Conservation (phyloP, 2,888 invertebrate genomes). For the Torymus texanus region DNA sequence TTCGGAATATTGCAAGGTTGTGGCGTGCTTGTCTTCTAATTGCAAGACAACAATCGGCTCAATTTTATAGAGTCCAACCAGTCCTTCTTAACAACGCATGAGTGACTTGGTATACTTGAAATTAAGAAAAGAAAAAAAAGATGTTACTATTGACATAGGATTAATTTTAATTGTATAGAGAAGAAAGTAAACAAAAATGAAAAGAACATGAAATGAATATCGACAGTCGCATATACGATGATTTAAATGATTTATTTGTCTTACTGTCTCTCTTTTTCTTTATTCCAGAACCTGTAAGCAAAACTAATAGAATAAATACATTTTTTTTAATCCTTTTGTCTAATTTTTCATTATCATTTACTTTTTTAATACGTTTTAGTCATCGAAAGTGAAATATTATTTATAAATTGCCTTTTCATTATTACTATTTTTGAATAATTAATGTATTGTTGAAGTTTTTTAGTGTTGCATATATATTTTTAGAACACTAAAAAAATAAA, state of each 20-base stretch:
- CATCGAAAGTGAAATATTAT: background rate
- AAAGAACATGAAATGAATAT: background rate
- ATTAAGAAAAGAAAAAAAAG: conserved; percentile 17
- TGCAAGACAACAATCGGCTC: conserved; percentile 26
- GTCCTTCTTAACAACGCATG: conserved; percentile 24
- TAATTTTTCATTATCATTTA: background rate
- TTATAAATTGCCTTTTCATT: background rate
- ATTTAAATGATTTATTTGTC: conserved; percentile 26
- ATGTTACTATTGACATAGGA: conserved; percentile 35
- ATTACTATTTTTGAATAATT: conserved; percentile 2
- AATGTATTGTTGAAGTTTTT: conserved; percentile 1
- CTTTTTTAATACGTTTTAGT: background rate
- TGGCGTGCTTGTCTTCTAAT: conserved; percentile 27
- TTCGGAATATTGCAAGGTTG: conserved; percentile 22
- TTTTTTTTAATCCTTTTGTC: conserved; percentile 6
- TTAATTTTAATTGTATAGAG: conserved; percentile 43
- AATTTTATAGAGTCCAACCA: conserved; percentile 37
- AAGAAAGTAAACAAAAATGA: conserved; percentile 24
- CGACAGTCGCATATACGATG: conserved; percentile 33
- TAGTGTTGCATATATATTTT: background rate
- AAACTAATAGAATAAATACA: conserved; percentile 38
- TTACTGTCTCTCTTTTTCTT: conserved; percentile 49
- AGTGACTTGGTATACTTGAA: conserved; percentile 34
- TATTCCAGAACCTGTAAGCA: conserved; percentile 43
- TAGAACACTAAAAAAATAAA: conserved; percentile 2